Conservation (phyloP, 2,888 invertebrate species). For the Leucoma salicis region DNA sequence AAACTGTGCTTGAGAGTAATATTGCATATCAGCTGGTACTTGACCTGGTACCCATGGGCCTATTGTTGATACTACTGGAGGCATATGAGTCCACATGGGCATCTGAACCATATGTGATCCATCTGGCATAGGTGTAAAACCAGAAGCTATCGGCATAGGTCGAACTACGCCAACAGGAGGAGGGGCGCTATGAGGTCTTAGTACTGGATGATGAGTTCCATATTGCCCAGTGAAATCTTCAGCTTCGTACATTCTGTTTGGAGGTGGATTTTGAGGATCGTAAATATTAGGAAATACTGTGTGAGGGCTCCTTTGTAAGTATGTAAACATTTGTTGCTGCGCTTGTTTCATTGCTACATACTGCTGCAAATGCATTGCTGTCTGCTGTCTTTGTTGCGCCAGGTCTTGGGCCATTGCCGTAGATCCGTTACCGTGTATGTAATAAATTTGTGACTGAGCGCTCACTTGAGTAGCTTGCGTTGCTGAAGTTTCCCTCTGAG, state of each 20-base stretch:
- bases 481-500: constrained; percentile 44
- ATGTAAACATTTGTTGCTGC: constrained; percentile 75
- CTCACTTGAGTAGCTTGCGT: constrained; percentile 44
- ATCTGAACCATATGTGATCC: constrained; percentile 66
- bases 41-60: constrained; percentile 68
- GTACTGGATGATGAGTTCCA: constrained; percentile 48
- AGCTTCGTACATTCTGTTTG: constrained; percentile 59
- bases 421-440: constrained; percentile 67
- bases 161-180: constrained; percentile 61
- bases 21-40: constrained; percentile 66
- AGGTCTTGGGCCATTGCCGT: constrained; percentile 59
- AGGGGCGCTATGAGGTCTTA: constrained; percentile 70
- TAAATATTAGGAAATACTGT: constrained; percentile 71
- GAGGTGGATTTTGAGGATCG: constrained; percentile 50
- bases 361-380: constrained; percentile 74
- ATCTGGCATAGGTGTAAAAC: constrained; percentile 54
- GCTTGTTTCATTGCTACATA: constrained; percentile 81
- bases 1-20: constrained; percentile 72
- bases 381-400: constrained; percentile 73
- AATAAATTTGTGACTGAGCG: constrained; percentile 67
- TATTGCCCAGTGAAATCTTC: constrained; percentile 65
- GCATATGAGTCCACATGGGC: constrained; percentile 72
- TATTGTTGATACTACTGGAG: constrained; percentile 63
- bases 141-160: constrained; percentile 58
- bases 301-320: constrained; percentile 69